Evolutionary conservation across 2,888 invertebrate genomes (phyloP), one percentile per base, ranked within the genome.

Genomic region (Eristalis arbustorum): DNA sequence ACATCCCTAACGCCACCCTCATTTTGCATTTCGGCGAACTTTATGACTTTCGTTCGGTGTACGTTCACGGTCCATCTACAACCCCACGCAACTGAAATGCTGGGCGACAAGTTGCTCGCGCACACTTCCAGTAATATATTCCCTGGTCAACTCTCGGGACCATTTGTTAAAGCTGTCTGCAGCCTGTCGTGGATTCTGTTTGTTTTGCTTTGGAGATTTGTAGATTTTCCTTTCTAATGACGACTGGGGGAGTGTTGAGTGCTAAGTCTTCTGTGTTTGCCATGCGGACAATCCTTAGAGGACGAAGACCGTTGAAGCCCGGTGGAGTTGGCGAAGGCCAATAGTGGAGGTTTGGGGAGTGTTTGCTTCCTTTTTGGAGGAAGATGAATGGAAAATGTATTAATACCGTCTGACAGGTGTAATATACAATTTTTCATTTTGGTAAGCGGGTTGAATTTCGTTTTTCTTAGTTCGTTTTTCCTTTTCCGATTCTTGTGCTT

Each of bases 381-480:
- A 87, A 87, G 87, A 87, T 87, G 87, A 87, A 87, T 87, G 87
- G 87, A 79, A 83, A 87, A 87, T 79, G 83, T 87, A 83, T 87
- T 87, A 87, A 87, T 87, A 87, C 83, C 87, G 83, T 83, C 87
- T 87, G 87, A 87, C 87, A 87, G 87, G 87, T 87, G 87, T 87
- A 83, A 87, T 87, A 56, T 83, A 83, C 78, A 83, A 87, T 87
- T 87, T 87, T 87, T 87, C 87, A 87, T 87, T 79, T 79, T 28
- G 42, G 31, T 49, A 71, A 76, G 77, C 87, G 85, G 77, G 74
- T 78, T 73, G 73, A 59, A 25, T 25, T 23, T 59, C 59, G 18
- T 49, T 61, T 68, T 68, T 61, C 67, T 28, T 72, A 31, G 63
- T 18, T 34, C 57, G 22, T 72, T 31, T 57, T 22, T 57, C 14